Evolutionary conservation across 2,888 invertebrate species (phyloP).

Genomic region (Agriotes lineatus): DNA sequence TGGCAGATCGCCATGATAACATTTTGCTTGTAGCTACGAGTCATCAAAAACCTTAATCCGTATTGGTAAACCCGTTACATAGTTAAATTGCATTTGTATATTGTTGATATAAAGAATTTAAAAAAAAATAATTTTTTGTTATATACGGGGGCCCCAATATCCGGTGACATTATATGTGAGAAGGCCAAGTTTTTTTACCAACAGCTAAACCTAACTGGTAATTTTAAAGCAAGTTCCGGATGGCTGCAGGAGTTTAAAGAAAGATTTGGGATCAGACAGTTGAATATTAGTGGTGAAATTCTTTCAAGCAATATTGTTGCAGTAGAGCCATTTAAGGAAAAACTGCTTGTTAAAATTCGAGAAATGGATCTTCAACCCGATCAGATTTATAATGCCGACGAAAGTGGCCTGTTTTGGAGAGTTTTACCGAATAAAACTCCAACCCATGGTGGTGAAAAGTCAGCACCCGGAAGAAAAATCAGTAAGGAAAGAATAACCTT

Average conservation of each 20-base stretch:
- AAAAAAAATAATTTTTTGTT: too few relatives aligned
- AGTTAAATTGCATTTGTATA: too few relatives aligned
- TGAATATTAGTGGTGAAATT: constrained; percentile 10
- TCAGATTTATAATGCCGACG: constrained; percentile 51
- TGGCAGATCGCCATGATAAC: too few relatives aligned
- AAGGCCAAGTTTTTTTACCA: constrained; percentile 22
- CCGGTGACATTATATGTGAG: constrained; percentile 25
- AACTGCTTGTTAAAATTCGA: constrained; percentile 18
- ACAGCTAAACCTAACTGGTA: too few relatives aligned
- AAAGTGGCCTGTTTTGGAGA: constrained; percentile 41
- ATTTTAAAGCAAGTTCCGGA: constrained; percentile 38
- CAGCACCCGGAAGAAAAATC: constrained; percentile 48
- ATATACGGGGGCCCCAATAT: too few relatives aligned
- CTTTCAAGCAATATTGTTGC: neutral
- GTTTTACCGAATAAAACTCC: constrained; percentile 46
- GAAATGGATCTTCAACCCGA: constrained; percentile 25
- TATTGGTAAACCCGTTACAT: too few relatives aligned
- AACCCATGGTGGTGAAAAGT: constrained; percentile 39
- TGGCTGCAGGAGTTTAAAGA: constrained; percentile 41
- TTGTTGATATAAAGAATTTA: too few relatives aligned
- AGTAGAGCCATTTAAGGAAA: neutral
- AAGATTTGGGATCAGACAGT: constrained; percentile 31
- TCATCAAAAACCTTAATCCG: too few relatives aligned
- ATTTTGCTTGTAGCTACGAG: too few relatives aligned
- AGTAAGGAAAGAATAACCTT: constrained; percentile 53